Evolutionary conservation across 2,797 vertebrate genomes (phyloP), one percentile per base, ranked within the genome.

Genomic region (Alcedo atthis): DNA sequence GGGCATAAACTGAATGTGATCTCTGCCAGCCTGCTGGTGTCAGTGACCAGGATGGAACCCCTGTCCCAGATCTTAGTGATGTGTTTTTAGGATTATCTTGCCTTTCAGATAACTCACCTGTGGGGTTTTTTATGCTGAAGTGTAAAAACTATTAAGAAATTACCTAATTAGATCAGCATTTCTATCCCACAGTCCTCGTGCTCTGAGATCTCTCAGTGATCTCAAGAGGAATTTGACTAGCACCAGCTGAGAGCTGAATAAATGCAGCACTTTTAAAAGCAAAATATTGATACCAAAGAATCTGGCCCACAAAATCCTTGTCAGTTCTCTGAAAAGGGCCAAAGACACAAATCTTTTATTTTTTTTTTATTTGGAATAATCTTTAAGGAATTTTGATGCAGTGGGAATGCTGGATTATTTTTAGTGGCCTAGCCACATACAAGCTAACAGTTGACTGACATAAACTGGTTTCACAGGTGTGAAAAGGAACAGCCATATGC

Each of bases 121-220:
- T 35, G 75, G 77, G 43, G 15, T 9, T 1, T 7, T 75, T 69
- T 63, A 87, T 87, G 77, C 59, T 79, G 80, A 92, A 91, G 77
- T 67, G 26, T 67, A 75, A 69, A 85, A 90, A 92, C 79, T 70
- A 82, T 94, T 95, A 94, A 92, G 91, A 95, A 95, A 84, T 68
- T 74, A 76, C 85, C 92, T 83, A 87, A 95, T 91, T 91, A 92
- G 70, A 76, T 92, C 95, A 94, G 92, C 53, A 63, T 89, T 67
- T 82, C 95, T 74, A 18, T 85, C 73, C 87, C 85, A 70, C 43
- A 84, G 74, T 43, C 81, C 86, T 96, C 74, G 21, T 26, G 59
- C 81, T 76, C 86, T 81, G 88, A 94, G 88, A 92, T 79, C 63
- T 85, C 76, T 87, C 70, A 33, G 93, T 89, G 82, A 87, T 87